Evolutionary conservation across 2,113 vertebrate species (phyloP), one percentile per base, ranked within the genome.

Genomic region (Sminthopsis crassicaudata): DNA sequence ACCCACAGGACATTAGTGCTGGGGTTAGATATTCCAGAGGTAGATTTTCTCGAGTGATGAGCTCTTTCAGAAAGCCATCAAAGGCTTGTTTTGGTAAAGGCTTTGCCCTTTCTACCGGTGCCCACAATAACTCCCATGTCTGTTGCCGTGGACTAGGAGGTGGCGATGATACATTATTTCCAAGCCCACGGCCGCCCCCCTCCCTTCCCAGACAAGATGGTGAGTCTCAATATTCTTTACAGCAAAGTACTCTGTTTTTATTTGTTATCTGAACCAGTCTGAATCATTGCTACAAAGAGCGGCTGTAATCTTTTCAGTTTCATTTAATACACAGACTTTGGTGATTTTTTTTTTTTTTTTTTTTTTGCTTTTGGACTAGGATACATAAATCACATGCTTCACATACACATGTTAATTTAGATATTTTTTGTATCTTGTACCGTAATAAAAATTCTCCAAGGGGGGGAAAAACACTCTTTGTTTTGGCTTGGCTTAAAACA

Each of bases 181-280:
- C 93, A 97, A 97, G 94, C 76, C 92, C 90, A 90, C 94, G 91
- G 93, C 57, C 52, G 95, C 94, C 96, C 52, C 96, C 94, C 96
- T 48, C 96, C 95, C 96, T 42, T 11, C 50, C 50, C 94, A 96
- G 97, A 97, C 11, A 91, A 92, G 30, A 93, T 97, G 97, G 98
- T 97, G 97, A 97, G 94, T 95, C 98, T 96, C 94, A 97, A 30
- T 96, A 57, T 89, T 97, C 94, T 96, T 52, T 94, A 60, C 12
- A 96, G 84, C 53, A 96, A 97, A 46, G 90, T 14, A 0, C 94
- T 53, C 26, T 96, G 50, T 97, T 96, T 98, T 97, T 97, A 53
- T 97, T 98, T 98, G 67, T 97, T 95, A 93, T 94, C 0, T 16
- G 98, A 96, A 97, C 42, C 46, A 97, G 51, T 57, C 42, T 97